Base-by-base conservation (phyloP, 2,888 invertebrate species). In the Aspidiotus rigidus region DNA sequence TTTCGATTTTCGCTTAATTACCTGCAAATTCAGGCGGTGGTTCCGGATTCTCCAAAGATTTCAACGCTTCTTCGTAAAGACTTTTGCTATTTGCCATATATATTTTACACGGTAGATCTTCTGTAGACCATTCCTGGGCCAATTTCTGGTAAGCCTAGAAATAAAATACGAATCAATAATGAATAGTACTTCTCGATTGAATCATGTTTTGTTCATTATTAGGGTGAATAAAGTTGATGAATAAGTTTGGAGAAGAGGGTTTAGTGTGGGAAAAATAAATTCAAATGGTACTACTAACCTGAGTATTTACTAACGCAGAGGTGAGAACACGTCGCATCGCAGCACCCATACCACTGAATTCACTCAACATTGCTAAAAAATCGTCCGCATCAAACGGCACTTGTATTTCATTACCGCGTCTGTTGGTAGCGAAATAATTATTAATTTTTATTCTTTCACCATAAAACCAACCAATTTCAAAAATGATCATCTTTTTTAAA, bases 321-420 rank as follows among this genome's bases (percentile, higher is more conserved):
- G 94, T 93, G 88, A 97, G 93, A 70, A 95, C 92, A 74, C 85
- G 83, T 73, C 95, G 83, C 96, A 97, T 96, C 73, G 95, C 86
- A 74, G 94, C 94, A 53, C 97, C 97, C 92, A 96, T 93, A 77
- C 93, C 92, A 80, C 94, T 94, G 75, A 95, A 85, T 77, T 93
- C 92, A 80, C 95, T 88, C 71, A 97, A 80, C 88, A 96, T 93
- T 74, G 88, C 87, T 71, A 95, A 85, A 79, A 88, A 95, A 71
- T 85, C 84, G 78, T 95, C 93, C 70, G 93, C 90, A 76, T 90
- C 89, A 76, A 66, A 66, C 41, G 28, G 5, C 28, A 28, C 55
- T 10, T 55, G 41, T 8, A 41, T 17, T 13, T 64, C 64, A 7
- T 39, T 57, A 41, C 41, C 55, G 13, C 28, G 28, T 28, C 28